phyloP scores from a whole-genome alignment of 2,888 invertebrate genomes.

The Temnothorax rugatulus region DNA sequence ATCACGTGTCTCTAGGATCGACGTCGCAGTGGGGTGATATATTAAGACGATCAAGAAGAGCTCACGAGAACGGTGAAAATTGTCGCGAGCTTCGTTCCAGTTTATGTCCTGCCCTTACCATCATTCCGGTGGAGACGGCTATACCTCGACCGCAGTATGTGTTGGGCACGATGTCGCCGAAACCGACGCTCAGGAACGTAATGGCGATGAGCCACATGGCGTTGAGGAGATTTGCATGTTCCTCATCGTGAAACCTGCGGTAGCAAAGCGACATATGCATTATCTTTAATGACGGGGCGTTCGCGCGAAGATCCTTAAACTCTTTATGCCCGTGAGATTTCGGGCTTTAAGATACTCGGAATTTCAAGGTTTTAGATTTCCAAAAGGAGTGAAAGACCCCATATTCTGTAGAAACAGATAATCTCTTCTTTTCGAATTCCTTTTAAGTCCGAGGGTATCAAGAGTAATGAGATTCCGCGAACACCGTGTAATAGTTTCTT shows the following conservation, averaged over 20 bases:
- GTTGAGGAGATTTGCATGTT: conserved; percentile 99
- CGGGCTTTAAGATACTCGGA: not conserved
- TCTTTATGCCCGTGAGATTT: not conserved
- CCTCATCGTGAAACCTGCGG: conserved; percentile 98
- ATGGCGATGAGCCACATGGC: conserved; percentile 99
- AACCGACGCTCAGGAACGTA: conserved; percentile 99
- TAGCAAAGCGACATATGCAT: conserved; percentile 33
- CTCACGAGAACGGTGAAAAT: conserved; percentile 12
- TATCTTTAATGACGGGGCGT: conserved; percentile 2
- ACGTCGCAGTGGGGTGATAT: not conserved
- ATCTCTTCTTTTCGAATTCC: not conserved
- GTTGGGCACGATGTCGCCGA: conserved; percentile 99
- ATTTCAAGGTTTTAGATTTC: not conserved
- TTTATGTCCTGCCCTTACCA: conserved; percentile 91
- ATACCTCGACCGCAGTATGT: conserved; percentile 99
- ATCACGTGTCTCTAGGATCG: not conserved
- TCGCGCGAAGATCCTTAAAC: not conserved
- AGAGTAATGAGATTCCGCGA: not conserved
- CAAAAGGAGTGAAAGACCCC: not conserved
- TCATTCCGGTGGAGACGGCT: conserved; percentile 99
- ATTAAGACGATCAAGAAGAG: not conserved
- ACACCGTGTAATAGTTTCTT: not conserved
- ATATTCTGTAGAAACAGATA: not conserved
- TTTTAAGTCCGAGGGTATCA: not conserved
- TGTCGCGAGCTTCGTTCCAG: not conserved